Percentiles rank a stretch among this genome's conserved stretches.
phyloP scores from a whole-genome alignment of 2,888 invertebrate species.

The Mechanitis mazaeus region DNA sequence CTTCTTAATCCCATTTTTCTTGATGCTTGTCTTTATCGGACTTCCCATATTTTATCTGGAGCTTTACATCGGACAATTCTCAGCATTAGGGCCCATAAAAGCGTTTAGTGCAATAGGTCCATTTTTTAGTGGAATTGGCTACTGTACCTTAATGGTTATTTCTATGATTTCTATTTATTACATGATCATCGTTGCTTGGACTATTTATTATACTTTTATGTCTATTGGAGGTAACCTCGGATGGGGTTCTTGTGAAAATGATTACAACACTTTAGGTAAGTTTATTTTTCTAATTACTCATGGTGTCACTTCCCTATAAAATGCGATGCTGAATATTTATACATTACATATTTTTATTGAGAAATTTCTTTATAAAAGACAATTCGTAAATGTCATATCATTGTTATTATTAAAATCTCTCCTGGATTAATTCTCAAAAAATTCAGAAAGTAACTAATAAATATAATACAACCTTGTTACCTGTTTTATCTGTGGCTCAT shows the following conservation, averaged over 20 bases:
- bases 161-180: constrained; percentile 85
- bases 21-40: constrained; percentile 86
- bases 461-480: not conserved
- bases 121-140: constrained; percentile 78
- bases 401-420: not conserved
- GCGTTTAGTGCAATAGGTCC: constrained; percentile 80
- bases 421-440: constrained; percentile 15
- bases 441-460: not conserved
- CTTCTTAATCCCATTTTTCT: constrained; percentile 83
- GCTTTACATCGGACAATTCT: constrained; percentile 86
- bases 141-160: constrained; percentile 82
- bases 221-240: constrained; percentile 79
- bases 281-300: too few species aligned
- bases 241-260: constrained; percentile 82
- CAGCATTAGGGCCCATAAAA: constrained; percentile 82
- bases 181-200: constrained; percentile 88
- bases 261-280: constrained; percentile 78
- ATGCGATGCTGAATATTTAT: too few species aligned
- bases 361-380: too few species aligned
- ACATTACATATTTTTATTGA: too few species aligned
- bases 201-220: constrained; percentile 83
- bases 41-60: constrained; percentile 89
- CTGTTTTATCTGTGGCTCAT: not conserved
- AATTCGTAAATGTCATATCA: too few species aligned
- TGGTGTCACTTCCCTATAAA: too few species aligned